Evolutionary conservation across 1,140 invertebrate species (phyloP), one percentile per base, ranked within the genome.

Genomic region (Gonatopus flavifemur): DNA sequence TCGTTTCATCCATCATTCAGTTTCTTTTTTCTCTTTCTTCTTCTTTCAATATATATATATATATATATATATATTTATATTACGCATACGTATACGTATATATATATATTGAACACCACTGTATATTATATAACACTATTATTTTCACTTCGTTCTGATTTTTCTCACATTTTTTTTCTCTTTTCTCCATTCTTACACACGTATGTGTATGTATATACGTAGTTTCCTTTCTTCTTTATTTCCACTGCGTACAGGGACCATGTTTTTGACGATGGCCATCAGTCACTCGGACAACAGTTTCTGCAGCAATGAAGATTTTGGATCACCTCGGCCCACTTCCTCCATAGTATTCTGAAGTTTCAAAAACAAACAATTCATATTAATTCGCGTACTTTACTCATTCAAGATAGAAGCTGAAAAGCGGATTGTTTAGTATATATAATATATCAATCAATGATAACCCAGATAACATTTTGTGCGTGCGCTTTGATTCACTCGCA

Each of bases 241-340:
- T n/a, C n/a, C n/a, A 69, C 52, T 60, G 57, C 61, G 59, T 52
- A 66, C 64, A 52, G 59, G 48, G n/a, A n/a, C n/a, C n/a, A n/a
- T n/a, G n/a, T n/a, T n/a, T n/a, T n/a, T n/a, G n/a, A n/a, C n/a
- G 52, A 64, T 61, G 64, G 61, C 64, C 67, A 64, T 67, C 69
- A 73, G 79, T 86, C 84, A 88, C 81, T 89, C 87, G 57, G 87
- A 90, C 66, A 90, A 76, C 67, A 89, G 79, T 73, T 89, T 88
- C 80, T 89, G 87, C 62, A 90, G 80, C 69, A 89, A 78, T 62
- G 86, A 88, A 47, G 86, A 85, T 67, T 86, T 87, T 66, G 81
- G 80, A 82, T 85, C 84, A 83, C 82, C 81, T 80, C 81, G 81
- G 60, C 74, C 80, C 58, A 75, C 82, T 80, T 86, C 87, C 82